These are phyloP conservation scores for Stenchaetothrips biformis DNA, from an alignment of 2,888 invertebrate genomes.

Conservation along the genomic window DNA sequence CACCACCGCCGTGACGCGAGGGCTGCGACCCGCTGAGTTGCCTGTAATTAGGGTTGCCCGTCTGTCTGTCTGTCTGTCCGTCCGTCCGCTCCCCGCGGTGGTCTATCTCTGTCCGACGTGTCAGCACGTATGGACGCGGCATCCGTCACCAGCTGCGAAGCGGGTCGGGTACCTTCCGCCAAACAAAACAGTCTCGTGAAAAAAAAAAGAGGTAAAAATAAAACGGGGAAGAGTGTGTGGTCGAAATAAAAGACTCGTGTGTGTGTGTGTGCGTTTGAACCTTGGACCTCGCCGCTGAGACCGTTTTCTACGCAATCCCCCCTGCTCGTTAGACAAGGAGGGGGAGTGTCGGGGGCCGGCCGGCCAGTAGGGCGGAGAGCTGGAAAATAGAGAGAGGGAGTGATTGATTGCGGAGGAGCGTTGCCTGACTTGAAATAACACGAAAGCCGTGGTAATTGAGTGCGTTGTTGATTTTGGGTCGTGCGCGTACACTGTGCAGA, in stretches of 20 bases:
- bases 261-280: too few relatives aligned
- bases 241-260: too few relatives aligned
- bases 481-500: not conserved
- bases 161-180: too few relatives aligned
- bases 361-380: not conserved
- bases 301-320: too few relatives aligned
- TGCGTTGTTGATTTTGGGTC: not conserved
- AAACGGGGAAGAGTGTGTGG: too few relatives aligned
- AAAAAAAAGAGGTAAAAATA: too few relatives aligned
- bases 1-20: not conserved
- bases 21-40: not conserved
- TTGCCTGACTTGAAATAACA: constrained; percentile 7
- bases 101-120: not conserved
- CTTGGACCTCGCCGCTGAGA: too few relatives aligned
- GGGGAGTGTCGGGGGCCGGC: not conserved
- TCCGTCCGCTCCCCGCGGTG: constrained; percentile 13
- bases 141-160: too few relatives aligned
- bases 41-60: not conserved
- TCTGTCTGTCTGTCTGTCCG: not conserved
- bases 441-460: constrained; percentile 1
- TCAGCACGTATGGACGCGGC: too few relatives aligned
- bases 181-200: too few relatives aligned
- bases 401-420: constrained; percentile 8
- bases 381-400: not conserved
- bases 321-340: not conserved